phyloP scores from a whole-genome alignment of 2,113 vertebrate genomes.

The Centropus bengalensis region DNA sequence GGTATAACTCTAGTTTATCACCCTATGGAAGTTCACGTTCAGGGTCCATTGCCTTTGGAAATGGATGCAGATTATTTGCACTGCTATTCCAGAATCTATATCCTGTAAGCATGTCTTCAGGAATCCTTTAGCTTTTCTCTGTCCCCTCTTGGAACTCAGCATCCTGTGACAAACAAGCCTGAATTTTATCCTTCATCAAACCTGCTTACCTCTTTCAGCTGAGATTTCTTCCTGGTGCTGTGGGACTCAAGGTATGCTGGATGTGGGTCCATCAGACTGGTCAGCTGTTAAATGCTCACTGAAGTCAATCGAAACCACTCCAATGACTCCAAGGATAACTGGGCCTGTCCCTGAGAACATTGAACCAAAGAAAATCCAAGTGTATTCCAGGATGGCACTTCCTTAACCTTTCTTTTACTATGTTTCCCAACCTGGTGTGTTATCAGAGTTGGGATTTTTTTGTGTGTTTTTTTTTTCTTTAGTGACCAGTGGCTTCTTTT shows the following conservation, averaged over 20 bases:
- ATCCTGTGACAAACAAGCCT: neutral
- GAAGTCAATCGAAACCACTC: neutral
- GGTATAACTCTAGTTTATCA: constrained; percentile 12
- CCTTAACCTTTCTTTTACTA: neutral
- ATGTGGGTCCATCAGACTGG: neutral
- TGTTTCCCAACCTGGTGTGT: neutral
- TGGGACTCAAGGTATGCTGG: neutral
- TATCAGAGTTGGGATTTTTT: neutral
- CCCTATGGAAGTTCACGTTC: neutral
- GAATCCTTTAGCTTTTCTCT: neutral
- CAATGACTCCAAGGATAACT: neutral
- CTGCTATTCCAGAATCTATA: neutral
- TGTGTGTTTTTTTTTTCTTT: no score
- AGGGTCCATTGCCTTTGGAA: constrained; percentile 17
- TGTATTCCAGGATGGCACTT: constrained; percentile 1
- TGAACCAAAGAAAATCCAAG: neutral
- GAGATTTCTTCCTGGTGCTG: neutral
- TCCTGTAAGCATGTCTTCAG: neutral
- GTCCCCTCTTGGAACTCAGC: neutral
- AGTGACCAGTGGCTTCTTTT: neutral
- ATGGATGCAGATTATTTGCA: neutral
- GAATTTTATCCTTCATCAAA: neutral
- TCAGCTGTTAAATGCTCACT: neutral
- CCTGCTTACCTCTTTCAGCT: neutral
- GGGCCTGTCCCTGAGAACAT: neutral